Conservation (phyloP, 2,888 invertebrate genomes). For the Ornithoptera alexandrae region DNA sequence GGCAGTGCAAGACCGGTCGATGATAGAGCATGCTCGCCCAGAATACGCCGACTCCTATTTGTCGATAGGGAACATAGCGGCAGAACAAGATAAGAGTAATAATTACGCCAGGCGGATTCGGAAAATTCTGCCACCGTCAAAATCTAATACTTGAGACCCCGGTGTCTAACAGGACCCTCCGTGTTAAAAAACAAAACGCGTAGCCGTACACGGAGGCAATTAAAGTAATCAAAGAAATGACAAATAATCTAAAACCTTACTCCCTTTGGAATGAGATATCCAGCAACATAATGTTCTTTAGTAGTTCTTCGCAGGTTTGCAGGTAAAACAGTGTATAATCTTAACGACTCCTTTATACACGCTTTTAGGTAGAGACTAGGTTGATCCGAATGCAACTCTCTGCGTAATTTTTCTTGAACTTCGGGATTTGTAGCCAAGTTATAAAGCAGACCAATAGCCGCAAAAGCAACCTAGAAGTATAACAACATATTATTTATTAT, state of each 20-base stretch:
- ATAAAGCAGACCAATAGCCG: conserved; percentile 69
- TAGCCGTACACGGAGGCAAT: no score
- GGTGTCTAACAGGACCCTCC: no score
- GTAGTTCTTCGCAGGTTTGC: conserved; percentile 61
- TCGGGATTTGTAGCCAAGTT: conserved; percentile 75
- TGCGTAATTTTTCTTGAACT: conserved; percentile 73
- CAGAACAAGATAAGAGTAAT: no score
- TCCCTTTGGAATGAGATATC: conserved; percentile 67
- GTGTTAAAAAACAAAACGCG: no score
- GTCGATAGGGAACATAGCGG: no score
- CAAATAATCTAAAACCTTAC: conserved; percentile 48
- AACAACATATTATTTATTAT: conserved; percentile 4
- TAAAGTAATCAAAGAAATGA: no score
- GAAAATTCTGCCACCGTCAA: no score
- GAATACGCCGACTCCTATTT: no score
- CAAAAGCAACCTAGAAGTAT: conserved; percentile 64
- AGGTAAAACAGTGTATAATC: conserved; percentile 64
- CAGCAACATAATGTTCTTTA: conserved; percentile 62
- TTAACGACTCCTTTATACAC: conserved; percentile 81
- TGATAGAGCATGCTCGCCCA: no score
- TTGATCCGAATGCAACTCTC: conserved; percentile 53
- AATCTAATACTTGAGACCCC: no score
- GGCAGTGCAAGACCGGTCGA: no score
- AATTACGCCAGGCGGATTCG: no score
- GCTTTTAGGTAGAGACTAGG: conserved; percentile 78